phyloP scores from a whole-genome alignment of 35 echinoderm and acorn worm genomes.

The Apostichopus japonicus region DNA sequence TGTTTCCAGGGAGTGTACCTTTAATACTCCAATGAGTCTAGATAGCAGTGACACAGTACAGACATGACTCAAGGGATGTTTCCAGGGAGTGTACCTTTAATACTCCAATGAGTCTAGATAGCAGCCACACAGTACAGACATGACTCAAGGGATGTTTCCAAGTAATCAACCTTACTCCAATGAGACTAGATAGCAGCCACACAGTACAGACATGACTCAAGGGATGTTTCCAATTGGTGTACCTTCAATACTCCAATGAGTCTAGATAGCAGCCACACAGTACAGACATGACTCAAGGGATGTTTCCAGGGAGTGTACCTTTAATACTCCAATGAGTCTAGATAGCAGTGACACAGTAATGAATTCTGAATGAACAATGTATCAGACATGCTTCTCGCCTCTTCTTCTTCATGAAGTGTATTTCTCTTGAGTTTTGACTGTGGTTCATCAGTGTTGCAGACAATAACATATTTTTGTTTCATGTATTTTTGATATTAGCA shows the following conservation, averaged over 20 bases:
- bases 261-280: too few relatives aligned
- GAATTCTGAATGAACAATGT: not conserved
- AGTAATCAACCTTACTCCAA: too few relatives aligned
- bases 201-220: constrained; percentile 59
- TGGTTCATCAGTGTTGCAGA: too few relatives aligned
- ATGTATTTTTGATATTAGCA: too few relatives aligned
- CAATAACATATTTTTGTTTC: too few relatives aligned
- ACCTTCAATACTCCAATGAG: not conserved
- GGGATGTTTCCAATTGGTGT: not conserved
- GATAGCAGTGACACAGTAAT: constrained; percentile 77
- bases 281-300: too few relatives aligned
- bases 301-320: too few relatives aligned
- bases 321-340: not conserved
- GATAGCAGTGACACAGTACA: constrained; percentile 82
- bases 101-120: not conserved
- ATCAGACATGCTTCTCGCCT: too few relatives aligned
- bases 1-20: not conserved
- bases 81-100: not conserved
- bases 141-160: too few relatives aligned
- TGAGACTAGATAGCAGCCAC: constrained; percentile 66
- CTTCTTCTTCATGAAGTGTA: too few relatives aligned
- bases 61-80: not conserved
- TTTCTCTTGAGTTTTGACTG: too few relatives aligned
- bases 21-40: not conserved
- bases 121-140: too few relatives aligned